These are phyloP conservation scores for Erebia epiphron DNA, from an alignment of 2,888 invertebrate species.

Conservation along the genomic window DNA sequence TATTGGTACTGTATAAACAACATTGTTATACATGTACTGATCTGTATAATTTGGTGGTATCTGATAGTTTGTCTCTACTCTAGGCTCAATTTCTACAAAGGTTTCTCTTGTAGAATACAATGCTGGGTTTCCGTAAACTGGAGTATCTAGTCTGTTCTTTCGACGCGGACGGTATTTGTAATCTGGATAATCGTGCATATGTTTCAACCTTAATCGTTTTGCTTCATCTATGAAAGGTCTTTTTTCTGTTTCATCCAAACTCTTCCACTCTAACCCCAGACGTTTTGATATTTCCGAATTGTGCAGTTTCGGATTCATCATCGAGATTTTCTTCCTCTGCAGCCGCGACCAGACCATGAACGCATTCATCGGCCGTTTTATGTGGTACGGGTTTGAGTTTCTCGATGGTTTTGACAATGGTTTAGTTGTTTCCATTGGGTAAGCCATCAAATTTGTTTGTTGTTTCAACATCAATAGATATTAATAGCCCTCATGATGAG, in stretches of 20 bases:
- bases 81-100: conserved; percentile 68
- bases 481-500: conserved; percentile 7
- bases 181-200: conserved; percentile 88
- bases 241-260: conserved; percentile 89
- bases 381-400: conserved; percentile 86
- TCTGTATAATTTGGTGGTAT: conserved; percentile 66
- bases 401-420: conserved; percentile 71
- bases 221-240: conserved; percentile 95
- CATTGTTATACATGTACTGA: conserved; percentile 73
- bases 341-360: conserved; percentile 99
- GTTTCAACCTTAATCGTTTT: conserved; percentile 87
- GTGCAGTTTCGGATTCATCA: conserved; percentile 91
- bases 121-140: conserved; percentile 57
- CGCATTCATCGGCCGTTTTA: conserved; percentile 98
- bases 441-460: conserved; percentile 56
- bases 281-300: conserved; percentile 92
- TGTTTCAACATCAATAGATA: conserved; percentile 1
- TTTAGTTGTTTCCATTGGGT: conserved; percentile 59
- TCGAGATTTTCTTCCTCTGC: conserved; percentile 92
- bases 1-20: conserved; percentile 71
- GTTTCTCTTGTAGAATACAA: conserved; percentile 63
- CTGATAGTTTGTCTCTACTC: conserved; percentile 64
- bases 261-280: conserved; percentile 93
- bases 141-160: conserved; percentile 80
- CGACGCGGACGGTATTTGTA: conserved; percentile 87